Evolutionary conservation across 2,113 vertebrate species (phyloP).

Genomic region (Epinephelus cyanopodus): DNA sequence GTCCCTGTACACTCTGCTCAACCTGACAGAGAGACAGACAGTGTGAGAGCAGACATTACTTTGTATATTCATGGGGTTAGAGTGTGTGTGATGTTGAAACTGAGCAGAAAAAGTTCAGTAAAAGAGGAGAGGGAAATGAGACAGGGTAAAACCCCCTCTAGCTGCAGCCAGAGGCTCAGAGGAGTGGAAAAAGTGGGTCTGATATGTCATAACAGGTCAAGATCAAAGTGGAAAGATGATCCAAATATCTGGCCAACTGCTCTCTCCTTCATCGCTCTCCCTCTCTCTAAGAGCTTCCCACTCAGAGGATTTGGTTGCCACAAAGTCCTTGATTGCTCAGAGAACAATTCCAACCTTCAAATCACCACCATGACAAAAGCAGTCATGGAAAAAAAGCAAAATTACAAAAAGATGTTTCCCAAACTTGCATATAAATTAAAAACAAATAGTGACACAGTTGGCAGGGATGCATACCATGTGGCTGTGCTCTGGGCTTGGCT

Average conservation of each 20-base stretch:
- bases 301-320: conserved; percentile 31
- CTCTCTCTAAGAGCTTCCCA: conserved; percentile 5
- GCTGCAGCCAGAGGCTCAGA: conserved; percentile 57
- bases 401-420: conserved; percentile 16
- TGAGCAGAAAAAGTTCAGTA: conserved; percentile 33
- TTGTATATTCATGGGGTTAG: conserved; percentile 3
- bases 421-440: conserved; percentile 1
- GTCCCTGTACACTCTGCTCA: conserved; percentile 62
- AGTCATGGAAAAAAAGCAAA: neutral
- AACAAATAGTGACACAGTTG: neutral
- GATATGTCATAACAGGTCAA: conserved; percentile 75
- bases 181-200: conserved; percentile 66
- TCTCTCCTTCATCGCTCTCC: conserved; percentile 32
- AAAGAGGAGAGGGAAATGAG: conserved; percentile 26
- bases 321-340: conserved; percentile 27
- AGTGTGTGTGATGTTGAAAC: conserved; percentile 17
- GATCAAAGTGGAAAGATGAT: conserved; percentile 75
- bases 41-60: conserved; percentile 18
- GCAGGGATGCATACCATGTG: neutral
- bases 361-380: conserved; percentile 28
- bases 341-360: conserved; percentile 28
- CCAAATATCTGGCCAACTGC: conserved; percentile 61
- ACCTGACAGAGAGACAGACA: conserved; percentile 58
- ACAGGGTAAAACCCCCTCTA: conserved; percentile 9
- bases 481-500: neutral